Conservation (phyloP, 35 echinoderm and acorn worm genomes). For the Chiridota heheva region DNA sequence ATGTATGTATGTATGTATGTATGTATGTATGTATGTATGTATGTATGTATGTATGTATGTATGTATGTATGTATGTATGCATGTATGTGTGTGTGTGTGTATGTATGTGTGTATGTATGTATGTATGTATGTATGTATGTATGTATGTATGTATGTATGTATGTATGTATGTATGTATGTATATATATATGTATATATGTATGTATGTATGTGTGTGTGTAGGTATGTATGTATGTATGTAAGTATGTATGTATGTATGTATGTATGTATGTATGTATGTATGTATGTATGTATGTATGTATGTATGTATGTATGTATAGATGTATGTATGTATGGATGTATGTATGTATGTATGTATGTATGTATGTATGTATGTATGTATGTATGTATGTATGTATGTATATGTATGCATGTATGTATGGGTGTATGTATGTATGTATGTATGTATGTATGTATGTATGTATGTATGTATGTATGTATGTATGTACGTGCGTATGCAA, state of each 20-base stretch:
- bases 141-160: neutral
- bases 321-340: too few relatives aligned
- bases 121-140: neutral
- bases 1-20: neutral
- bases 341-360: slow-evolving; percentile 26
- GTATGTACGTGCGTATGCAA: too few relatives aligned
- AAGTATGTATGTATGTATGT: neutral
- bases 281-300: neutral
- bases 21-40: neutral
- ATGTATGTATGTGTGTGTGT: neutral
- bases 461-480: slow-evolving; percentile 33
- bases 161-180: neutral
- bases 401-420: too few relatives aligned
- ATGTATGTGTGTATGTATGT: neutral
- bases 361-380: too few relatives aligned
- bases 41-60: neutral
- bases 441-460: slow-evolving; percentile 38
- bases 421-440: too few relatives aligned
- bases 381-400: too few relatives aligned
- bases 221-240: neutral
- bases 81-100: slow-evolving; percentile 4
- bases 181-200: neutral
- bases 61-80: neutral
- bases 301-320: too few relatives aligned
- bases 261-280: neutral